These are phyloP conservation scores for Archilochus colubris DNA, from an alignment of 2,113 vertebrate species.

Conservation along the genomic window DNA sequence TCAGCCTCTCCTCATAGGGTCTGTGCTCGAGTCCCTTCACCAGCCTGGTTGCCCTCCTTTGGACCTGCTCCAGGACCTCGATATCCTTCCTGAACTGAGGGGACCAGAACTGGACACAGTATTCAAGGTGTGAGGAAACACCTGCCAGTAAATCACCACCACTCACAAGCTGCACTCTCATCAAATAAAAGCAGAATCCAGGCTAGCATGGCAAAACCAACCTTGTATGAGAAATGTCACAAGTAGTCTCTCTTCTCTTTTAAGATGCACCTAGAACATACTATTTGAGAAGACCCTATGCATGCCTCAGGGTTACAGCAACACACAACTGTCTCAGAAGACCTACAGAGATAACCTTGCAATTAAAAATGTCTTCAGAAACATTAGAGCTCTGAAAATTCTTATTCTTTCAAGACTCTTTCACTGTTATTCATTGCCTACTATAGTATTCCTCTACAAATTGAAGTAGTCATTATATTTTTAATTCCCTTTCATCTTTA, in stretches of 20 bases:
- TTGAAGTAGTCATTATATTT: conserved; percentile 39
- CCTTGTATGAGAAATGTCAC: conserved; percentile 66
- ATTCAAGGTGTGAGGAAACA: not conserved
- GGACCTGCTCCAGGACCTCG: too few relatives aligned
- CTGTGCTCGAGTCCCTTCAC: too few relatives aligned
- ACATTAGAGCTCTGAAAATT: not conserved
- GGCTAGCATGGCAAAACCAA: conserved; percentile 35
- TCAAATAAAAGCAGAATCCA: conserved; percentile 48
- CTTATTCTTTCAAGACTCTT: not conserved
- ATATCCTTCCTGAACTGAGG: too few relatives aligned
- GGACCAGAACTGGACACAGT: too few relatives aligned
- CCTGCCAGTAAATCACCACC: not conserved
- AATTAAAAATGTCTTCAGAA: conserved; percentile 40
- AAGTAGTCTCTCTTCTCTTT: conserved; percentile 26
- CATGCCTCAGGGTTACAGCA: conserved; percentile 33
- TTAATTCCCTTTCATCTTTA: conserved; percentile 41
- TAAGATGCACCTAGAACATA: conserved; percentile 51
- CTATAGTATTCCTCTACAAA: not conserved
- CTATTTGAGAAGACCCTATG: conserved; percentile 9
- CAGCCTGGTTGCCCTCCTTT: too few relatives aligned
- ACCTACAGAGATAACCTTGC: conserved; percentile 40
- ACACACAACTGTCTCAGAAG: not conserved
- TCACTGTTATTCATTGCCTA: conserved; percentile 18
- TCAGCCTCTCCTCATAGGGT: too few relatives aligned
- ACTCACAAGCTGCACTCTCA: not conserved